Percentiles rank a stretch among this genome's conserved stretches.
Conservation (phyloP, 2,113 vertebrate species). For the Bubo blakistoni region DNA sequence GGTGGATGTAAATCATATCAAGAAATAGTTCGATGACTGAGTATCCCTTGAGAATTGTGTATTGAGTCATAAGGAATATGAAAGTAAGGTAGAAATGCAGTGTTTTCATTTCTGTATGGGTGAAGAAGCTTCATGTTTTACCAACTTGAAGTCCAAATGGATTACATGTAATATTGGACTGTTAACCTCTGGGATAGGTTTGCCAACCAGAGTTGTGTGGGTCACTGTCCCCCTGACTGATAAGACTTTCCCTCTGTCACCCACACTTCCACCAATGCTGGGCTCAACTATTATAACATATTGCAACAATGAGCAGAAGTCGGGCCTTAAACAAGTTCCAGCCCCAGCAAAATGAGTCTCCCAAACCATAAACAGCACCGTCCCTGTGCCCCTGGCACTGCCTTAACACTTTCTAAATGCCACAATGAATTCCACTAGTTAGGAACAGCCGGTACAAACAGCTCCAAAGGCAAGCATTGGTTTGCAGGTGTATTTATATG, state of each 20-base stretch:
- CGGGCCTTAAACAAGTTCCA: neutral
- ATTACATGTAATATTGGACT: neutral
- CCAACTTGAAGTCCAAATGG: neutral
- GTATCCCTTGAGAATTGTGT: neutral
- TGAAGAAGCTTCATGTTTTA: neutral
- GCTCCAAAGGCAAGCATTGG: neutral
- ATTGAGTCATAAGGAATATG: neutral
- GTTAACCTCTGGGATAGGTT: neutral
- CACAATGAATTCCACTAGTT: neutral
- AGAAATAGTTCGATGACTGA: neutral
- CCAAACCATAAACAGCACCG: neutral
- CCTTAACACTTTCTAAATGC: neutral
- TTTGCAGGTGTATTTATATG: neutral
- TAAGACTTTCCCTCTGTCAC: neutral
- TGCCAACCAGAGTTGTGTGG: neutral
- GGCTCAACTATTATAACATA: neutral
- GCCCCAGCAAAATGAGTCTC: neutral
- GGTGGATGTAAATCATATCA: neutral
- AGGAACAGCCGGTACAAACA: neutral
- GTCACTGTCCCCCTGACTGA: neutral
- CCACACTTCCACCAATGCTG: neutral
- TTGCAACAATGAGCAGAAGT: neutral
- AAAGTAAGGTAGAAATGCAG: neutral
- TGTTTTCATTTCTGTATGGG: neutral
- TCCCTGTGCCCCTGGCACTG: neutral